A percentile compares a stretch with the other conserved stretches of the same genome.
Conservation (phyloP, 2,113 vertebrate genomes). For the Noctilio leporinus region DNA sequence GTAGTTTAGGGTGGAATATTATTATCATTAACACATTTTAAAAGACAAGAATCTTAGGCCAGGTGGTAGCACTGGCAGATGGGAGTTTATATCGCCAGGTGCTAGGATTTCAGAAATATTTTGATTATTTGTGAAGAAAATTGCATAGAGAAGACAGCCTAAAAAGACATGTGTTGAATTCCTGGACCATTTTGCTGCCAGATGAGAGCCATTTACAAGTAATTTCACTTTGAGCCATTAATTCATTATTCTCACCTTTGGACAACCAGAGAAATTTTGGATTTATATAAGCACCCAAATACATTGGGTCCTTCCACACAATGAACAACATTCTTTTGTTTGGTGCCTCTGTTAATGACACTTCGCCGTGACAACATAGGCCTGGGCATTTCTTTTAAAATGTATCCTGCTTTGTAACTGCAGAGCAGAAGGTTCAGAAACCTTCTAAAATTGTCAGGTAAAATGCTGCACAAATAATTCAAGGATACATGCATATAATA, state of each 20-base stretch:
- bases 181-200: neutral
- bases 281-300: neutral
- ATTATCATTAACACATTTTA: neutral
- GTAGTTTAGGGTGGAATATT: neutral
- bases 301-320: neutral
- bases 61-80: neutral
- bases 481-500: neutral
- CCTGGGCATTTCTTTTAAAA: neutral
- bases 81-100: neutral
- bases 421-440: neutral
- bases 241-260: neutral
- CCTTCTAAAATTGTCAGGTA: neutral
- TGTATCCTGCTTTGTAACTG: neutral
- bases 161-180: neutral
- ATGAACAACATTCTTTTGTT: neutral
- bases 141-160: neutral
- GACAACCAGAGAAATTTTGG: neutral
- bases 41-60: neutral
- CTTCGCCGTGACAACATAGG: neutral
- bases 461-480: neutral
- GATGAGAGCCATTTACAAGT: neutral
- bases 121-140: neutral
- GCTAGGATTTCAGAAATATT: neutral
- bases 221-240: neutral
- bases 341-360: neutral